Evolutionary conservation across 2,888 invertebrate species (phyloP).

Genomic region (Catocala nupta): DNA sequence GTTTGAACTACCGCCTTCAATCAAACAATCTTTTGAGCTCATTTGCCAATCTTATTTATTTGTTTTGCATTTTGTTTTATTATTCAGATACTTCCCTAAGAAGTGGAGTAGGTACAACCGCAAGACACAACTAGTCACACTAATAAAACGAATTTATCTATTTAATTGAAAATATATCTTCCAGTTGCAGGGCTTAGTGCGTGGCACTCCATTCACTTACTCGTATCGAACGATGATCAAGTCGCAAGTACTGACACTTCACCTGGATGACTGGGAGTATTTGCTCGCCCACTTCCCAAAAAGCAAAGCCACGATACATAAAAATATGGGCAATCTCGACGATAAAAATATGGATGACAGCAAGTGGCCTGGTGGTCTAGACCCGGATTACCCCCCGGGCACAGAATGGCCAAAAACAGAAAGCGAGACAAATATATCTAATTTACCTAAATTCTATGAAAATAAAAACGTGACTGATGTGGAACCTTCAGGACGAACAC

Average conservation of each 20-base stretch:
- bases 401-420: neutral
- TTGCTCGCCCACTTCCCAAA: constrained; percentile 71
- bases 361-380: constrained; percentile 37
- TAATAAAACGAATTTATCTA: neutral
- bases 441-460: constrained; percentile 10
- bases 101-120: no score
- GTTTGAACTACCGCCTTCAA: no score
- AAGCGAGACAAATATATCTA: neutral
- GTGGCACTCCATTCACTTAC: constrained; percentile 61
- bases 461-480: constrained; percentile 5
- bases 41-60: no score
- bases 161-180: constrained; percentile 14
- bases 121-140: no score
- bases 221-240: constrained; percentile 68
- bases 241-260: constrained; percentile 70
- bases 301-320: constrained; percentile 61
- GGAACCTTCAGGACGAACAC: constrained; percentile 4
- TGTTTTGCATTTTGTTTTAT: no score
- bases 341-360: constrained; percentile 7
- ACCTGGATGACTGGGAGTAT: constrained; percentile 69
- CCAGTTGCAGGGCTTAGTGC: constrained; percentile 71
- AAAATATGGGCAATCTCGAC: constrained; percentile 41
- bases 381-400: neutral
- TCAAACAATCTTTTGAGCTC: no score
- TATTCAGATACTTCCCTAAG: no score